phyloP scores from a whole-genome alignment of 2,888 invertebrate genomes.

The Zaprionus lineosus region DNA sequence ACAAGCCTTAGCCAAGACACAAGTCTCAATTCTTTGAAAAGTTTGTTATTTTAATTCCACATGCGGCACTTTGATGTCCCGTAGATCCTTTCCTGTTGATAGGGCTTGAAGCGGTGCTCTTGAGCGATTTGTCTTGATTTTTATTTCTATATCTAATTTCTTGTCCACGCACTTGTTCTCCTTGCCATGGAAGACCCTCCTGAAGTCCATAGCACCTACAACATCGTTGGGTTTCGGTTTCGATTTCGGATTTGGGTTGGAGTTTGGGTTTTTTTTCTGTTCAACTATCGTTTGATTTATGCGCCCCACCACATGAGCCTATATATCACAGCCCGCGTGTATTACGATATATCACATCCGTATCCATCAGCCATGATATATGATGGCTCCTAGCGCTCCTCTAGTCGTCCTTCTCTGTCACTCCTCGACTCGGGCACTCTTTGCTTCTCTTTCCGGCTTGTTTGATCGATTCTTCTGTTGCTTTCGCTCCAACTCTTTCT shows the following conservation, averaged over 20 bases:
- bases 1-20: no score
- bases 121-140: slow-evolving; percentile 14
- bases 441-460: no score
- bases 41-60: background rate
- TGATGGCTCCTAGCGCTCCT: slow-evolving; percentile 42
- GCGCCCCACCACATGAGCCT: slow-evolving; percentile 60
- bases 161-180: slow-evolving; percentile 55
- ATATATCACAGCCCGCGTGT: slow-evolving; percentile 60
- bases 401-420: no score
- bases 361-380: slow-evolving; percentile 76
- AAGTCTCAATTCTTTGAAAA: slow-evolving; percentile 3
- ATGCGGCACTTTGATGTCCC: slow-evolving; percentile 35
- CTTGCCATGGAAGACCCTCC: slow-evolving; percentile 16
- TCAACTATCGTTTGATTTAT: slow-evolving; percentile 59
- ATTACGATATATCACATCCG: slow-evolving; percentile 65
- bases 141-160: background rate
- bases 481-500: no score
- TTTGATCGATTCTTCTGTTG: no score
- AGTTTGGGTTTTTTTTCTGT: slow-evolving; percentile 1
- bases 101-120: no score
- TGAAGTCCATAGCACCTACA: slow-evolving; percentile 17
- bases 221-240: slow-evolving; percentile 18
- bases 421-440: no score
- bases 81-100: slow-evolving; percentile 21
- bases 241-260: no score